Evolutionary conservation across 2,888 invertebrate genomes (phyloP), one percentile per base, ranked within the genome.

Genomic region (Auanema freiburgensis): DNA sequence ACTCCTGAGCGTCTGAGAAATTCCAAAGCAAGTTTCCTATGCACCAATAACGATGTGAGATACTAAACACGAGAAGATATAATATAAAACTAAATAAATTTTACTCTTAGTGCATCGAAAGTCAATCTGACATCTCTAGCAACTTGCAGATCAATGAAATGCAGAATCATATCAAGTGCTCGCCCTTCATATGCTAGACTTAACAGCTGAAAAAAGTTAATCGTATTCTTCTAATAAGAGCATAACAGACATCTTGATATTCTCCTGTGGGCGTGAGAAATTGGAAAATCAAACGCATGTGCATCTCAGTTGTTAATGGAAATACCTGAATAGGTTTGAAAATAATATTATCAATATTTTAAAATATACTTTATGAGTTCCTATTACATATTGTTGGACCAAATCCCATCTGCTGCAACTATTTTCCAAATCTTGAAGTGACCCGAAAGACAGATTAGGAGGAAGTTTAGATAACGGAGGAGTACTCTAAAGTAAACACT

Each of bases 181-280:
- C 93, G 90, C 51, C 79, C 71, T 82, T 95, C 96, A 85, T 95
- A 93, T 51, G 94, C 92, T 84, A 92, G 91, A 56, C 91, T 90
- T 24, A 98, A 88, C 84, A 95, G 91, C 89, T 91, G 87, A 0
- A 85, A 85, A 65, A 33, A n/a, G n/a, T n/a, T n/a, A n/a, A n/a
- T n/a, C n/a, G n/a, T n/a, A n/a, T n/a, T n/a, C n/a, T n/a, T n/a
- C n/a, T n/a, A n/a, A n/a, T n/a, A 1, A 33, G 44, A 3, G n/a
- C 43, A 50, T 16, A 61, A 69, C 76, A 63, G 18, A 82, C 81
- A 66, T 83, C 96, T 85, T 97, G 97, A 84, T 96, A 97, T 84
- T 96, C 97, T 14, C 95, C 97, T 89, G 96, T 91, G 0, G 96
- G 92, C 3, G 93, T 91, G n/a, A 98, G 88, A 84, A 95, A 98